Evolutionary conservation across 2,888 invertebrate genomes (phyloP), one percentile per base, ranked within the genome.

Genomic region (Eilema sororculum): DNA sequence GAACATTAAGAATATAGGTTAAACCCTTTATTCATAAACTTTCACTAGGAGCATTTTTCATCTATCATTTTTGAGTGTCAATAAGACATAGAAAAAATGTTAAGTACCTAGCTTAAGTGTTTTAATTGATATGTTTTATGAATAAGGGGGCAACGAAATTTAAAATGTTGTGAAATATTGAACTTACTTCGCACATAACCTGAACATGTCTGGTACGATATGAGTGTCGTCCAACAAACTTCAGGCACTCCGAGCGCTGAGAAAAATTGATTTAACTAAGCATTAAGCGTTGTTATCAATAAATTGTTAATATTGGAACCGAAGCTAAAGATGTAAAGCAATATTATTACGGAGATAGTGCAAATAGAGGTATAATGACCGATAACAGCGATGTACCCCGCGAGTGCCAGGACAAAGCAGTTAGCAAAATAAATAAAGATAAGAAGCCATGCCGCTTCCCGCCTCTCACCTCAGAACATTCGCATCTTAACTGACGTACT

Each of bases 401-500:
- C 67, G 20, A 46, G 58, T 56, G 52, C 33, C 41, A 62, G n/a
- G 65, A 58, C 52, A 8, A 74, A 77, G 71, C 72, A 25, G 69
- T 81, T 67, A 67, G 41, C 30, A 58, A 62, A 71, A 65, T 56
- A 58, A 72, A 69, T 71, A 71, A 71, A 64, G n/a, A 16, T 60
- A 74, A 24, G 67, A 75, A 78, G 72, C 63, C 72, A 74, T 71
- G 63, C 73, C 63, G 66, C 71, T 79, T 67, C 67, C 72, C 69
- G 60, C 68, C 62, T 74, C 81, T 81, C 78, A 82, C 81, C 80
- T 82, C 83, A 67, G 79, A 76, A 78, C 81, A 80, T 74, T 82
- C 78, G 71, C 81, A 81, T 63, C 78, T 72, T 63, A 78, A 72
- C 60, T 75, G 74, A 33, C 68, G 69, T 46, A 69, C 68, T 73